Percentiles rank a stretch among this genome's conserved stretches.
Evolutionary conservation across 2,797 vertebrate species (phyloP).

Genomic region (Scolopax bukidnonensis): DNA sequence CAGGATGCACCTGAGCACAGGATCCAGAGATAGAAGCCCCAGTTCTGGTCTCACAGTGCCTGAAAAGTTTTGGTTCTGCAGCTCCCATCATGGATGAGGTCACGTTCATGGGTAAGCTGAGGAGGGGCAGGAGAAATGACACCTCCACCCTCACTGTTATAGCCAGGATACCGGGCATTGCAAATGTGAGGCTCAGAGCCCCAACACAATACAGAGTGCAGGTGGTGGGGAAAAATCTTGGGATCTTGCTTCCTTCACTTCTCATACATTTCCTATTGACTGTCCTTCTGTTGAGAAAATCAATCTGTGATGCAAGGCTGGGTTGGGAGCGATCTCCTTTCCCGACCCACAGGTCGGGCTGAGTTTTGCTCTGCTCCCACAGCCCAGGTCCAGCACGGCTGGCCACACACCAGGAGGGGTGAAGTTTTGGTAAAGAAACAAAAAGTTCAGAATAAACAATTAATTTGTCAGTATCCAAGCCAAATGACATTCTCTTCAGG

Average conservation of each 20-base stretch:
- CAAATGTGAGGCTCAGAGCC: neutral
- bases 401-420: neutral
- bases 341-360: neutral
- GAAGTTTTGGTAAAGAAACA: neutral
- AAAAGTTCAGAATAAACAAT: neutral
- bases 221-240: neutral
- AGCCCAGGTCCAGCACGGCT: neutral
- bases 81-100: neutral
- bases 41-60: neutral
- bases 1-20: neutral
- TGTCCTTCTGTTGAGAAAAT: neutral
- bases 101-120: rapidly evolving
- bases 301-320: neutral
- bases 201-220: neutral
- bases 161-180: neutral
- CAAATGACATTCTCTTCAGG: neutral
- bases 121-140: neutral
- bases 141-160: rapidly evolving
- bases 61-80: neutral
- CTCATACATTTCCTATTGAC: neutral
- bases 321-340: neutral
- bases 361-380: neutral
- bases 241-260: neutral
- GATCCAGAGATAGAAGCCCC: neutral
- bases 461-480: neutral